A percentile compares a stretch with the other conserved stretches of the same genome.
Conservation (phyloP, 2,113 vertebrate genomes). For the Mormyrus iriodes region DNA sequence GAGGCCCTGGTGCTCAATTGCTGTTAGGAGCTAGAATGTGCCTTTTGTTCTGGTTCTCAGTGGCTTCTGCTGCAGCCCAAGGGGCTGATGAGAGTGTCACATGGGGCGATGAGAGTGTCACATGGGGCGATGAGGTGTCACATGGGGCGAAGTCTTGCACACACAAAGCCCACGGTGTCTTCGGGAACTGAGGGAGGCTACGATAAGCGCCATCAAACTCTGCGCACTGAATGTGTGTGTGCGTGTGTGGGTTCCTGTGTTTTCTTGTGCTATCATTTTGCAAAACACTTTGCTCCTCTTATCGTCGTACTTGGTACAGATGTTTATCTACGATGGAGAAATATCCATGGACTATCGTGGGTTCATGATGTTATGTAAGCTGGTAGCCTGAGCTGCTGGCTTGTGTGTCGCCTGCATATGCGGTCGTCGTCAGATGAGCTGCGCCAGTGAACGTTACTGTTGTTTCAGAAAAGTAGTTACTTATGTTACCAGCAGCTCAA, state of each 20-base stretch:
- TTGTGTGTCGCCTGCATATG: background rate
- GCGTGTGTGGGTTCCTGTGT: background rate
- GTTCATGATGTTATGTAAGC: background rate
- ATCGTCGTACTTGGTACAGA: background rate
- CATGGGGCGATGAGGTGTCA: background rate
- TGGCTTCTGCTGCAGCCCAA: background rate
- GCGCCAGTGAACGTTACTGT: background rate
- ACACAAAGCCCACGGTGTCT: background rate
- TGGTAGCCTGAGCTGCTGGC: background rate
- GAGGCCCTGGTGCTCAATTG: background rate
- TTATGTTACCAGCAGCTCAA: background rate
- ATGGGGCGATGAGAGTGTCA: too few species aligned
- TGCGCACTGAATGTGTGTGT: background rate
- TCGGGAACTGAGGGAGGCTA: background rate
- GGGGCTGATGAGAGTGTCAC: background rate
- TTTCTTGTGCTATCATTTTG: background rate
- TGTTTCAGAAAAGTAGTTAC: background rate
- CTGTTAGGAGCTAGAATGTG: conserved; percentile 9
- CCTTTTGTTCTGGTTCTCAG: background rate
- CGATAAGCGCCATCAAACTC: background rate
- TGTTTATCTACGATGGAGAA: background rate
- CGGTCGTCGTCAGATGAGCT: background rate
- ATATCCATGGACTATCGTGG: background rate
- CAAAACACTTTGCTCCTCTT: background rate
- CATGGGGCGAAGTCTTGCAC: background rate